phyloP scores from a whole-genome alignment of 2,888 invertebrate species.

The Acheta domesticus region DNA sequence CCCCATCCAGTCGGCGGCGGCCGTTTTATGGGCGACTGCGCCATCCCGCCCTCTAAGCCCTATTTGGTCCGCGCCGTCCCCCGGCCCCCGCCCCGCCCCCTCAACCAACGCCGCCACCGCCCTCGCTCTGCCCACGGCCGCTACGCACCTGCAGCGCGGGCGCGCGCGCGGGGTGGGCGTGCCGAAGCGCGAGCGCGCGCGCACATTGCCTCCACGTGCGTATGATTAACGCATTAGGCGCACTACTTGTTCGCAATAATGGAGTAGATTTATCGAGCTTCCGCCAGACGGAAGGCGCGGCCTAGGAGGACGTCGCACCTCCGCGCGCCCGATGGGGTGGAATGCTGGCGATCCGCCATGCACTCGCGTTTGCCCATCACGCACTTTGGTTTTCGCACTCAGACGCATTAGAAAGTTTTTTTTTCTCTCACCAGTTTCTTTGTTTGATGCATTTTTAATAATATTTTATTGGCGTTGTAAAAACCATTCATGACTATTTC shows the following conservation, averaged over 20 bases:
- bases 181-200: background rate
- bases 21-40: conserved; percentile 6
- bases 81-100: background rate
- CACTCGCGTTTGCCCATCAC: too few relatives aligned
- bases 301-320: too few relatives aligned
- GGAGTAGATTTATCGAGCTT: conserved; percentile 1
- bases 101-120: background rate
- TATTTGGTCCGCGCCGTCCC: background rate
- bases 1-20: background rate
- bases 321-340: too few relatives aligned
- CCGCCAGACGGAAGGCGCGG: too few relatives aligned
- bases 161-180: background rate
- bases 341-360: too few relatives aligned
- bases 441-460: too few relatives aligned
- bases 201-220: background rate
- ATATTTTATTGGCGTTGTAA: too few relatives aligned
- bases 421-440: too few relatives aligned
- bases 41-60: conserved; percentile 18
- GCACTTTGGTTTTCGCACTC: too few relatives aligned
- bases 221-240: background rate
- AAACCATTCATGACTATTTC: too few relatives aligned
- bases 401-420: too few relatives aligned
- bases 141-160: background rate
- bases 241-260: background rate
- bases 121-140: background rate